Evolutionary conservation across 2,113 vertebrate genomes (phyloP), one percentile per base, ranked within the genome.

Genomic region (Martes martes): DNA sequence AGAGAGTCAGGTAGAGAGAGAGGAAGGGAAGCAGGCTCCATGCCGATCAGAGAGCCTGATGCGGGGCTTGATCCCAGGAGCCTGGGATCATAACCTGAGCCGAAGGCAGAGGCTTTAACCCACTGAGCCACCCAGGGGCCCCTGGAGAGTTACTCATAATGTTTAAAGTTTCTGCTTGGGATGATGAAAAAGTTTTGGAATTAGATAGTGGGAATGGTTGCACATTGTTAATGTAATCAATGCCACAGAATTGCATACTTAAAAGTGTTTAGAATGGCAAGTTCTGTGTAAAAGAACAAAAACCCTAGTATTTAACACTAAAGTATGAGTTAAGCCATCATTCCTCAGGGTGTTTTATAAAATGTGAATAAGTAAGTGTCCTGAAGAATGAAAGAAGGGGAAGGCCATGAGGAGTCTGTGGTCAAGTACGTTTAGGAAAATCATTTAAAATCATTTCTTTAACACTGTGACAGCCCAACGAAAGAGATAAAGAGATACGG

Each of bases 371-470:
- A 80, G 13, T 89, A 82, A 50, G n/a, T 88, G 65, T 86, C 24
- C 73, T 36, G 21, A 76, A 95, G 83, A 97, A 92, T 94, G 80
- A 74, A 89, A 82, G 80, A 86, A 50, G 71, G 31, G 15, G 18
- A 36, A 79, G n/a, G n/a, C 36, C 24, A 42, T 19, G 47, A 42
- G 59, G 26, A 61, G 2, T 71, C 59, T 23, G 11, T 92, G 39
- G 47, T 90, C 31, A 86, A 94, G 19, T 83, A 90, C 80, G 21
- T 88, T 85, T 90, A 57, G 36, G 61, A 92, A 97, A 94, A 26
- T 83, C 23, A 24, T 45, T 95, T 92, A 87, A 82, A 83, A 6
- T 79, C 7, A 4, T 55, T 91, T 89, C 23, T 93, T 95, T 61
- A 33, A 73, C 26, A 73, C 55, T 67, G 42, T 69, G 71, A 96